Evolutionary conservation across 2,888 invertebrate genomes (phyloP).

Genomic region (Exephanes ischioxanthus): DNA sequence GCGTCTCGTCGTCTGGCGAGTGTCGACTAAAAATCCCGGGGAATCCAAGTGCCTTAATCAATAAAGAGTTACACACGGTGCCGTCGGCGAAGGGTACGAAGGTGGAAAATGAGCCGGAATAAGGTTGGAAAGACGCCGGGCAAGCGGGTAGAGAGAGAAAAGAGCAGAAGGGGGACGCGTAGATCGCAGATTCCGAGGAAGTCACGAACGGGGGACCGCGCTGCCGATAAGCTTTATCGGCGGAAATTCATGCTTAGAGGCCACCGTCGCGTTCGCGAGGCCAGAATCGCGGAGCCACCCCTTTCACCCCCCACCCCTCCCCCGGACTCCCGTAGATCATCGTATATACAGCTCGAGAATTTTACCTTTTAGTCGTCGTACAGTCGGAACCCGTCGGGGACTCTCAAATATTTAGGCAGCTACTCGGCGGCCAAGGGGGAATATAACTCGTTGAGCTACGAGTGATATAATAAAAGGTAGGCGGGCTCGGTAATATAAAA

Average conservation of each 20-base stretch:
- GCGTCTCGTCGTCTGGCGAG: slow-evolving; percentile 52
- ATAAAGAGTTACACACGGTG: slow-evolving; percentile 54
- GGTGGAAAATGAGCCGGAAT: slow-evolving; percentile 32
- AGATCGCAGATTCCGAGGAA: slow-evolving; percentile 31
- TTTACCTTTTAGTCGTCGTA: slow-evolving; percentile 37
- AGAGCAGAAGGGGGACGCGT: not conserved
- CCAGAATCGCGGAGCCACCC: slow-evolving; percentile 52
- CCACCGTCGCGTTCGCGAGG: slow-evolving; percentile 65
- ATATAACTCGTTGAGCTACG: slow-evolving; percentile 63
- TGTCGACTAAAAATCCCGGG: slow-evolving; percentile 70
- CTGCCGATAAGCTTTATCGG: slow-evolving; percentile 72
- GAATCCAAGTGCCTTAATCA: slow-evolving; percentile 69
- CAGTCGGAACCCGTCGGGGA: slow-evolving; percentile 30
- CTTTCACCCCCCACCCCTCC: not conserved
- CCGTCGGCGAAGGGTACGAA: slow-evolving; percentile 41
- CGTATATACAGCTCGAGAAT: slow-evolving; percentile 40
- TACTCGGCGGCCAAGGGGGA: slow-evolving; percentile 31
- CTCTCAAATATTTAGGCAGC: slow-evolving; percentile 64
- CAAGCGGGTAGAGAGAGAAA: not conserved
- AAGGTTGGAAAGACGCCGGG: not conserved
- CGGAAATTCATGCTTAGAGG: slow-evolving; percentile 74
- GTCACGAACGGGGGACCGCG: slow-evolving; percentile 60
- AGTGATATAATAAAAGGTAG: slow-evolving; percentile 61
- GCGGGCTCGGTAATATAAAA: slow-evolving; percentile 57
- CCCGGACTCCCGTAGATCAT: slow-evolving; percentile 28